Conservation (phyloP, 2,797 vertebrate species). For the Tolypeutes matacus region DNA sequence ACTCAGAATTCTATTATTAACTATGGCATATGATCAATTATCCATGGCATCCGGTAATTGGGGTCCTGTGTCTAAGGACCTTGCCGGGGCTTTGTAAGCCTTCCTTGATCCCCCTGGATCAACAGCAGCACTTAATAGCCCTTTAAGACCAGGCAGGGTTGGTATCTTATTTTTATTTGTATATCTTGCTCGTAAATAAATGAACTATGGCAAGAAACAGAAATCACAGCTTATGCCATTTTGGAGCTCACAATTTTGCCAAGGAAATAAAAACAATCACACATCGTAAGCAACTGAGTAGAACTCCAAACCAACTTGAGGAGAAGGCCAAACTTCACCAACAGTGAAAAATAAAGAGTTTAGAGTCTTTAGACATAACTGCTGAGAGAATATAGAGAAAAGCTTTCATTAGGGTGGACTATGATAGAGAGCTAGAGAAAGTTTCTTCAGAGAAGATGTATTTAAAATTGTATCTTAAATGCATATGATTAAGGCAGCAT, state of each 20-base stretch:
- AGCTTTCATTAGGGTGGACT: not conserved
- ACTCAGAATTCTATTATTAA: not conserved
- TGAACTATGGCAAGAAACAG: not conserved
- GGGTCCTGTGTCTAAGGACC: not conserved
- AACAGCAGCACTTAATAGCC: not conserved
- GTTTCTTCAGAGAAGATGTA: not conserved
- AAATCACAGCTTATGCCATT: not conserved
- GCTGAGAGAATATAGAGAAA: constrained; percentile 19
- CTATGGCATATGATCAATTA: constrained; percentile 34
- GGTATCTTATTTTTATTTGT: not conserved
- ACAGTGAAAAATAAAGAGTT: constrained; percentile 28
- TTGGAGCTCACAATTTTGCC: not conserved
- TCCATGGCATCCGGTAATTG: constrained; percentile 24
- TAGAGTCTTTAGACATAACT: not conserved
- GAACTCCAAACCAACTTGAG: not conserved
- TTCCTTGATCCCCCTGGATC: not conserved
- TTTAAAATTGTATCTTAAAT: constrained; percentile 23
- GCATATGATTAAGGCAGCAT: not conserved
- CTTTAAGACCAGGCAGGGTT: not conserved
- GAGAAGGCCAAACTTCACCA: not conserved
- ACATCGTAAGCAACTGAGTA: not conserved
- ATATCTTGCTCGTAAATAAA: not conserved
- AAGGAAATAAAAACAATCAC: not conserved
- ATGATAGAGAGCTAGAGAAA: constrained; percentile 2
- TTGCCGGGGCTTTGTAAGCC: not conserved